A percentile compares a stretch with the other conserved stretches of the same genome.
Conservation (phyloP, 1,140 invertebrate species). For the Asbolus verrucosus region DNA sequence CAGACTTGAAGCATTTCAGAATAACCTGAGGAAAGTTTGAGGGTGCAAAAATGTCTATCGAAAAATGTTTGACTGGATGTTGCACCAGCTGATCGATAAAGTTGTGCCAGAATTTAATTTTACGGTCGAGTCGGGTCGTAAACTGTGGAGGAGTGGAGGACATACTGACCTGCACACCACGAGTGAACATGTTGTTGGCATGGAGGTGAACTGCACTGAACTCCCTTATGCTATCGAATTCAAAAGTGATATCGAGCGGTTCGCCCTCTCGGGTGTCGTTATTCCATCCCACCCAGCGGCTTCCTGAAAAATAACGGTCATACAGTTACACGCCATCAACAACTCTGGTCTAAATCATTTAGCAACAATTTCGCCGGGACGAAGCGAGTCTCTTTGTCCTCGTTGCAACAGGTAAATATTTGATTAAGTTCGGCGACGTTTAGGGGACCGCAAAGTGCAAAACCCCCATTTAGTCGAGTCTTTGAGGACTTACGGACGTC, state of each 20-base stretch:
- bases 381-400: constrained; percentile 8
- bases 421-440: constrained; percentile 1
- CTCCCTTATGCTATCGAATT: constrained; percentile 81
- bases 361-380: constrained; percentile 12
- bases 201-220: constrained; percentile 84
- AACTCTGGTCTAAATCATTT: constrained; percentile 21
- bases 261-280: constrained; percentile 71
- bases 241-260: constrained; percentile 79
- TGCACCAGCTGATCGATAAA: not conserved
- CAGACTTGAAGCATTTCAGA: no score
- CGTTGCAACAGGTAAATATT: constrained; percentile 32
- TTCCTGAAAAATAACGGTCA: constrained; percentile 69
- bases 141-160: not conserved
- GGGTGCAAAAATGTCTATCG: no score
- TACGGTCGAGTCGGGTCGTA: constrained; percentile 1
- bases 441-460: constrained; percentile 17
- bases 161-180: constrained; percentile 76
- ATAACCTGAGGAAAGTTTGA: no score
- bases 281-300: constrained; percentile 92
- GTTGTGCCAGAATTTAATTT: not conserved
- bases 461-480: constrained; percentile 20
- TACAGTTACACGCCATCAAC: constrained; percentile 20
- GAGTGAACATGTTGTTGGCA: constrained; percentile 78
- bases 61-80: no score
- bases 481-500: constrained; percentile 20